phyloP scores from a whole-genome alignment of 2,888 invertebrate genomes.

The Eledona agricola region DNA sequence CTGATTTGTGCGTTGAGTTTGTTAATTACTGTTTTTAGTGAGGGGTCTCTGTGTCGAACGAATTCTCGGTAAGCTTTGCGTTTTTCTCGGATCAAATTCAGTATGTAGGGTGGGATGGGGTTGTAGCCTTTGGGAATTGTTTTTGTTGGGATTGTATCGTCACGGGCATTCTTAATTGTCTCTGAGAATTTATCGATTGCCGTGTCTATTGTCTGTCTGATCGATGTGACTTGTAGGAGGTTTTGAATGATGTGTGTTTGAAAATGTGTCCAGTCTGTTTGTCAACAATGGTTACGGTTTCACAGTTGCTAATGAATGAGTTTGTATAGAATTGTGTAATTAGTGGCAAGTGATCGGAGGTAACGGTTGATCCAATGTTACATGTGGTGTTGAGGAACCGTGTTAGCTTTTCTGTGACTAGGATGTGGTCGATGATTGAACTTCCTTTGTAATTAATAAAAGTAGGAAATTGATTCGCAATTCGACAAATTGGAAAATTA shows the following conservation, averaged over 20 bases:
- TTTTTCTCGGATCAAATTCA: slow-evolving; percentile 2
- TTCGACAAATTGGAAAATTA: not conserved
- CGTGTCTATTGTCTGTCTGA: not conserved
- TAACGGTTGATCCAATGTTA: slow-evolving; percentile 1
- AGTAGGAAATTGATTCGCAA: not conserved
- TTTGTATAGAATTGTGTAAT: not conserved
- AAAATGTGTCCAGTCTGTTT: slow-evolving; percentile 2
- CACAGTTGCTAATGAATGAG: not conserved
- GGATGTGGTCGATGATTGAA: slow-evolving; percentile 4
- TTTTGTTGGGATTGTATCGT: not conserved
- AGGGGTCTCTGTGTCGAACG: not conserved
- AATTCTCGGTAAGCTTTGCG: not conserved
- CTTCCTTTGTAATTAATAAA: not conserved
- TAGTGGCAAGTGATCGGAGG: slow-evolving; percentile 8
- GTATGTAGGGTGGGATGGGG: not conserved
- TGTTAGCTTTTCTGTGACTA: not conserved
- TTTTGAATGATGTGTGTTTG: not conserved
- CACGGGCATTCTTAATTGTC: not conserved
- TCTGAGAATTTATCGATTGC: not conserved
- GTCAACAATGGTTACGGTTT: not conserved
- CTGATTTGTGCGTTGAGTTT: slow-evolving; percentile 6
- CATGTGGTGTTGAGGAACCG: not conserved
- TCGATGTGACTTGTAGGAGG: slow-evolving; percentile 2
- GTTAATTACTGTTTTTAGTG: slow-evolving; percentile 2
- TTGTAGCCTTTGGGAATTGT: not conserved